These are phyloP conservation scores for Motacilla alba DNA, from an alignment of 2,113 vertebrate species.

Conservation along the genomic window DNA sequence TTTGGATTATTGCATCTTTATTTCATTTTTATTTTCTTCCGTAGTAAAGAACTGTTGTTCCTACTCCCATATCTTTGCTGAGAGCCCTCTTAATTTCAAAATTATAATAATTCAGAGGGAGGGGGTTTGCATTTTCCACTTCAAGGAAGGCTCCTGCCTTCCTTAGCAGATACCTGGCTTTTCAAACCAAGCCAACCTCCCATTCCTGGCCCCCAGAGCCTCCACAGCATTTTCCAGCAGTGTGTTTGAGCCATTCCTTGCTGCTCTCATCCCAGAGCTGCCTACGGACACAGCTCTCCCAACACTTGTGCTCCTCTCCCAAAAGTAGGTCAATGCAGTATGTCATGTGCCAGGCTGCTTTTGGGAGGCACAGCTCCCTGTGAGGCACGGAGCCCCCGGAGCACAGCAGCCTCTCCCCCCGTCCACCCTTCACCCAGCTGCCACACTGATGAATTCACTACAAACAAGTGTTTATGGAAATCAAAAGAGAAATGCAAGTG, in stretches of 20 bases:
- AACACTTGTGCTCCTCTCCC: not conserved
- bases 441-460: not conserved
- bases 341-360: constrained; percentile 9
- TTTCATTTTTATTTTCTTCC: too few species aligned
- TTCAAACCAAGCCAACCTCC: not conserved
- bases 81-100: too few species aligned
- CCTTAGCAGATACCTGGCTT: not conserved
- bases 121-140: too few species aligned
- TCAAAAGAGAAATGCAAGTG: not conserved
- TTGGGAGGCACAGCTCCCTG: not conserved
- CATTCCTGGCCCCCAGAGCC: accelerated
- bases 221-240: not conserved
- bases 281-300: not conserved
- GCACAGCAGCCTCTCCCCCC: not conserved
- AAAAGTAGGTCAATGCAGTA: constrained; percentile 38
- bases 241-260: accelerated
- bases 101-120: too few species aligned
- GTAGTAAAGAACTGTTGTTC: too few species aligned
- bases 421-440: not conserved
- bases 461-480: not conserved
- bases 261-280: not conserved
- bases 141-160: too few species aligned
- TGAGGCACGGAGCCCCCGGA: not conserved
- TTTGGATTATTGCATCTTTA: too few species aligned
- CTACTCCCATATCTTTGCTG: too few species aligned